Evolutionary conservation across 2,113 vertebrate species (phyloP), one percentile per base, ranked within the genome.

Genomic region (Nothobranchius furzeri): DNA sequence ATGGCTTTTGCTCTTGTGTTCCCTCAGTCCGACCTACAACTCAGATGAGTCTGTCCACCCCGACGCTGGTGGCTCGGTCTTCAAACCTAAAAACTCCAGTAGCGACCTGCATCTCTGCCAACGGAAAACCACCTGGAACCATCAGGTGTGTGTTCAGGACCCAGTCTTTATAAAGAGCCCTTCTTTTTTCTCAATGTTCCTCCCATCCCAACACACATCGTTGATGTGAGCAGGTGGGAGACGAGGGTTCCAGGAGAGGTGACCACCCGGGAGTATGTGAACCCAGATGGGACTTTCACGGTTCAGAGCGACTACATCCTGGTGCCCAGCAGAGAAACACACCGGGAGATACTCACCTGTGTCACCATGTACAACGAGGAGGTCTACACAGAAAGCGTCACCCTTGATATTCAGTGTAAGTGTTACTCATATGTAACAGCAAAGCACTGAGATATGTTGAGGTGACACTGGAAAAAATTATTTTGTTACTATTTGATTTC

Each of bases 351-450:
- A 36, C 94, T 99, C 60, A 93, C 92, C 56, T 99, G 98, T 0
- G 88, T 98, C 30, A 95, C 96, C 84, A 94, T 94, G 25, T 97
- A 98, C 89, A 96, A 96, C 55, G 91, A 93, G 46, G 96, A 99
- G 60, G 92, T 94, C 37, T 88, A 81, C 78, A 95, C 91, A 0
- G 95, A 98, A 50, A 96, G 94, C 54, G 93, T 96, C 62, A 96
- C 92, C 37, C 94, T 99, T 68, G 95, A 95, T 0, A 93, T 99
- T 76, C 95, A 96, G 84, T 99, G 98, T 99, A 91, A 94, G 95
- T 30, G 30, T 30, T 30, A 30, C 30, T 30, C 4, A 30, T 30
- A 30, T 4, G 30, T 30, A 30, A 30, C 3, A 48, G 56, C 11
- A n/a, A 43, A 35, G n/a, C 1, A 24, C 0, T 52, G 2, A 49